Percentiles rank a stretch among this genome's conserved stretches.
phyloP scores from a whole-genome alignment of 2,888 invertebrate species.

The Noctua janthina region DNA sequence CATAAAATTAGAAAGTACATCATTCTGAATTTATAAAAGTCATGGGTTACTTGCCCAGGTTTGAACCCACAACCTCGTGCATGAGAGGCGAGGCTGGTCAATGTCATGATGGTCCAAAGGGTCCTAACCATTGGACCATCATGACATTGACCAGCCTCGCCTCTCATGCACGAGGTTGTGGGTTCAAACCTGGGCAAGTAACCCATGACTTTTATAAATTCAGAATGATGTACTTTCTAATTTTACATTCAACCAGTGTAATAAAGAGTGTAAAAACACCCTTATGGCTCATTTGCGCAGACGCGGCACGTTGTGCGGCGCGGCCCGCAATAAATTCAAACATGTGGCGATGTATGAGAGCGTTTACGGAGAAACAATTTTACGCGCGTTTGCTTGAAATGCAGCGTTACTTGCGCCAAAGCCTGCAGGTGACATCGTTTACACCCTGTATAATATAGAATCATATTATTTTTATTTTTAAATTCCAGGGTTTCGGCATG shows the following conservation, averaged over 20 bases:
- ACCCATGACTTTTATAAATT: neutral
- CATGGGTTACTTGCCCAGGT: neutral
- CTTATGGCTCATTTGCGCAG: too few species aligned
- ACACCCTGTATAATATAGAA: neutral
- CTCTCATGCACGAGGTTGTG: neutral
- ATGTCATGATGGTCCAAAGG: too few species aligned
- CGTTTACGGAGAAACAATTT: too few species aligned
- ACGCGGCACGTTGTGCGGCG: too few species aligned
- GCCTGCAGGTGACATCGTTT: too few species aligned
- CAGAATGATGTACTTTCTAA: too few species aligned
- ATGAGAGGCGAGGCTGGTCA: neutral
- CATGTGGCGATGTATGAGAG: too few species aligned
- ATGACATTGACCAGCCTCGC: neutral
- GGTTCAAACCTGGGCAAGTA: neutral
- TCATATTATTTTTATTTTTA: neutral
- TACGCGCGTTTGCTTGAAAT: too few species aligned
- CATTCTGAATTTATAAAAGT: neutral
- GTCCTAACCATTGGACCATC: neutral
- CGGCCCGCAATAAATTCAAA: too few species aligned
- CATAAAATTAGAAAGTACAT: too few species aligned
- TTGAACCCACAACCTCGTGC: neutral
- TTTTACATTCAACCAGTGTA: neutral
- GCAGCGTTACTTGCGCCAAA: too few species aligned
- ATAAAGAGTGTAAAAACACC: too few species aligned
- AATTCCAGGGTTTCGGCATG: conserved; percentile 87